Base-by-base conservation (phyloP, 1,140 invertebrate species). In the Leptoteleia sp. region DNA sequence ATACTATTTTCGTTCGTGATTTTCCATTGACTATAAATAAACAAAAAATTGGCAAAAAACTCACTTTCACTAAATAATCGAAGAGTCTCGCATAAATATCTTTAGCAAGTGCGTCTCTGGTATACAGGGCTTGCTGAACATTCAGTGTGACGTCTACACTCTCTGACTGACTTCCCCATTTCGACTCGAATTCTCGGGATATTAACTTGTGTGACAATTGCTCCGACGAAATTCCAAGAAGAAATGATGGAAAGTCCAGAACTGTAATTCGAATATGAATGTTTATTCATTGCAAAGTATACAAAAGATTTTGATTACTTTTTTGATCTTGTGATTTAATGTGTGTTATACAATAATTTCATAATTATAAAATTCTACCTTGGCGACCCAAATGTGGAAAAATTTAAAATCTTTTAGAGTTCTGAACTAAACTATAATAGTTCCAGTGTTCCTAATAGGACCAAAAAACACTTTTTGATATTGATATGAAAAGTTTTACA, bases 111-210 rank as follows among this genome's bases (percentile, higher is more conserved):
- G 94, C 94, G 85, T 94, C 93, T 62, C 93, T 80, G 1, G 93
- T 91, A 76, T 93, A 93, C 40, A 91, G 87, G 6, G 93, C 93
- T 85, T 95, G 94, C 68, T 93, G 92, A 1, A 92, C 88, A 70
- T 92, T 93, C 1, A 93, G 84, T 1, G 91, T 93, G 11, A 94
- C 92, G 75, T 94, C 93, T 12, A 95, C 93, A 35, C 90, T 91
- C 81, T 95, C 94, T 1, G 91, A 91, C 52, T 93, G 91, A 50
- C 89, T 90, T 50, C 94, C 94, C 94, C 94, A 94, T 90, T 94
- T 94, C 47, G 92, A 93, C 78, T 95, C 93, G 87, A 95, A 93
- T 71, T 92, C 89, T 1, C 93, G 88, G 42, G 92, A 93, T 5
- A 91, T 92, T 35, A 95, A 83, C 83, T 94, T 94, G 40, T 89